Conservation (phyloP, 2,113 vertebrate species). For the Pterocles orientalis region DNA sequence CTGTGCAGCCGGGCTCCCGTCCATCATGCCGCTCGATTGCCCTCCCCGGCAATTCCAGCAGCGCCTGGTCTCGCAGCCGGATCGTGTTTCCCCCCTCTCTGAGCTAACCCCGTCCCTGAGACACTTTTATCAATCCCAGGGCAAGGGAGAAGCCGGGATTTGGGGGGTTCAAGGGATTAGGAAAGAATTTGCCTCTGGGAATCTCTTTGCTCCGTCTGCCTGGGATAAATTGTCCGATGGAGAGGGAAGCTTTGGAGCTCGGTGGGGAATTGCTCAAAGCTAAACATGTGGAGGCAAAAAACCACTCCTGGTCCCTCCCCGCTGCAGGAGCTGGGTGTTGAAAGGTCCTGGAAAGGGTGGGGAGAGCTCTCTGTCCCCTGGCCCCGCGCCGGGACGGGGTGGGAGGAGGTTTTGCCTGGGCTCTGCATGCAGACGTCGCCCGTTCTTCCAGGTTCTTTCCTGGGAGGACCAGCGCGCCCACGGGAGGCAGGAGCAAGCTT, state of each 20-base stretch:
- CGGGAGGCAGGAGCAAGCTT: background rate
- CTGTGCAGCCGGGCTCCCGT: background rate
- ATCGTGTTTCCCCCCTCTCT: background rate
- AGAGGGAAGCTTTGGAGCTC: background rate
- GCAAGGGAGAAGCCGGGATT: background rate
- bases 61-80: background rate
- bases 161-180: background rate
- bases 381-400: background rate
- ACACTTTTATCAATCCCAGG: background rate
- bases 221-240: background rate
- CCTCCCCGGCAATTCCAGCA: background rate
- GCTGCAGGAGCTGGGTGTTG: background rate
- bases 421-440: background rate
- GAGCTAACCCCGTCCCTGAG: background rate
- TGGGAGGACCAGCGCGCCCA: background rate
- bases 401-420: background rate
- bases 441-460: background rate
- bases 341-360: background rate
- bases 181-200: conserved; percentile 1
- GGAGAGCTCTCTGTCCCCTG: background rate
- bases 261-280: background rate
- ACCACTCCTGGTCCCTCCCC: background rate
- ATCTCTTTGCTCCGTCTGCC: background rate
- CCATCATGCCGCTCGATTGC: background rate
- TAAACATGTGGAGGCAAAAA: background rate